A percentile compares a stretch with the other conserved stretches of the same genome.
phyloP scores from a whole-genome alignment of 2,113 vertebrate species.

The Paramisgurnus dabryanus region DNA sequence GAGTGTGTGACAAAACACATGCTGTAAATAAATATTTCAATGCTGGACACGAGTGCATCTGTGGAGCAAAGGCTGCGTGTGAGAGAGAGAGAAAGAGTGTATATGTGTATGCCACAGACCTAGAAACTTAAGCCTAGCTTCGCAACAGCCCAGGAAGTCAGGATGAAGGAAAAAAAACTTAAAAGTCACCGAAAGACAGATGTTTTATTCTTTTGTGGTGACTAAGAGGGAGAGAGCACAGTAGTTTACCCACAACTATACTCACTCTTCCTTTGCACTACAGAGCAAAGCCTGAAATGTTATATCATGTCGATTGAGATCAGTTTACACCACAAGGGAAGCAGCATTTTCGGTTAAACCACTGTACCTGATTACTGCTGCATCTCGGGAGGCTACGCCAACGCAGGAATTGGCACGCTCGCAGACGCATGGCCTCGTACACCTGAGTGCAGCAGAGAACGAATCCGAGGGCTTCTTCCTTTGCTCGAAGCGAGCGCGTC shows the following conservation, averaged over 20 bases:
- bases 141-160: conserved; percentile 46
- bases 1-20: conserved; percentile 70
- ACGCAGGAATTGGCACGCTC: conserved; percentile 8
- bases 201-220: conserved; percentile 60
- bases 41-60: conserved; percentile 54
- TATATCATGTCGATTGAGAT: conserved; percentile 56
- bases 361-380: conserved; percentile 64
- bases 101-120: conserved; percentile 9
- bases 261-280: conserved; percentile 62
- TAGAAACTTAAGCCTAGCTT: conserved; percentile 34
- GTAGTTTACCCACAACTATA: conserved; percentile 67
- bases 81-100: conserved; percentile 36
- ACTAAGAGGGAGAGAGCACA: conserved; percentile 49
- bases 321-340: conserved; percentile 62
- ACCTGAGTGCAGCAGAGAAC: conserved; percentile 63
- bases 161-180: conserved; percentile 50
- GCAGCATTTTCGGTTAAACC: conserved; percentile 70
- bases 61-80: conserved; percentile 33
- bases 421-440: conserved; percentile 47
- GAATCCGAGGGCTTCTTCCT: background rate
- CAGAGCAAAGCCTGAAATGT: conserved; percentile 63
- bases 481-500: conserved; percentile 45
- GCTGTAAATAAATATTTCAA: conserved; percentile 68
- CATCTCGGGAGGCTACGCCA: conserved; percentile 54
- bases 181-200: conserved; percentile 56